Percentiles rank a stretch among this genome's conserved stretches.
phyloP scores from a whole-genome alignment of 2,797 vertebrate genomes.

The Cryptoblepharus egeriae region DNA sequence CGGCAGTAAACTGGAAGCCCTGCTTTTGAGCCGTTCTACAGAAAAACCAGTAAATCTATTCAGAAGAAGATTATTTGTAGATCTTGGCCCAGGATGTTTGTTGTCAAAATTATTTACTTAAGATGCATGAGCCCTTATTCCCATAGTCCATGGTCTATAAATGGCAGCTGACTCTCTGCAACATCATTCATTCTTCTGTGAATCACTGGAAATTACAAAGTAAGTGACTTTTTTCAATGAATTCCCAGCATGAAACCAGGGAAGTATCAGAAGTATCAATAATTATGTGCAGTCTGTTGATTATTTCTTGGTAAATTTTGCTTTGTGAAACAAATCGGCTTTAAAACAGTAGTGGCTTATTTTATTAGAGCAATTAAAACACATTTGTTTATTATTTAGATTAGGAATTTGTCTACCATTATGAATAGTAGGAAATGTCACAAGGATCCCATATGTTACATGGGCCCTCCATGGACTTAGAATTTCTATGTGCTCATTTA shows the following conservation, averaged over 20 bases:
- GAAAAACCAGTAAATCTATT: neutral
- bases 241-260: neutral
- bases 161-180: neutral
- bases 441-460: too few species aligned
- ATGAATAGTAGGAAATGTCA: neutral
- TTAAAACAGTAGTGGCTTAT: neutral
- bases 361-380: neutral
- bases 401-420: neutral
- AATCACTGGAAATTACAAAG: neutral
- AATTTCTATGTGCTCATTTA: neutral
- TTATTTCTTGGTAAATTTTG: neutral
- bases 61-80: neutral
- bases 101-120: neutral
- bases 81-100: neutral
- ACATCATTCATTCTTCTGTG: neutral
- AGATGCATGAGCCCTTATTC: slow-evolving; percentile 2
- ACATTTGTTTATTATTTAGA: neutral
- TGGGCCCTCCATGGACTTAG: too few species aligned
- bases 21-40: neutral
- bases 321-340: neutral
- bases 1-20: too few species aligned
- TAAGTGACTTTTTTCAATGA: neutral
- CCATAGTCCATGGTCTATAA: slow-evolving; percentile 12
- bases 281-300: neutral
- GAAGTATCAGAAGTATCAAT: neutral